Evolutionary conservation across 2,888 invertebrate species (phyloP), one percentile per base, ranked within the genome.

Genomic region (Chloroclystis v-ata): DNA sequence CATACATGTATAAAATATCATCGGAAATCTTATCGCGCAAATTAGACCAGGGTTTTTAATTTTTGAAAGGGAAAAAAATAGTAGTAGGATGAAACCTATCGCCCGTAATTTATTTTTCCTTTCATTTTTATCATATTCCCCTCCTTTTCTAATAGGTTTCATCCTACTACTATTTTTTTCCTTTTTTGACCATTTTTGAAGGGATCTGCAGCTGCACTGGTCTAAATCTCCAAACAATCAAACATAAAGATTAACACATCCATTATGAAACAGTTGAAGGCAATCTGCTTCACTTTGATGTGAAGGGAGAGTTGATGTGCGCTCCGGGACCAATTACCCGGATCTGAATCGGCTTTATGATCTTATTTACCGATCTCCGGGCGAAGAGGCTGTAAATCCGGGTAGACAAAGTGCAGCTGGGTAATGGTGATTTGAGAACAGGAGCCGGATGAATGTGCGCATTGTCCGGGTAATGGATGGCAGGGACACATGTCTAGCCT

Each of bases 361-460:
- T 41, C 47, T 60, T 61, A 63, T 63, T 61, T 64, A 61, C 57
- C 52, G 49, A 59, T 63, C 63, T 58, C 51, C 52, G 49, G 57
- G 54, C 49, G 51, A 44, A 44, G 43, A 49, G 43, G 40, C 53
- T 49, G 49, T 63, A 61, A 60, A 63, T 58, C 49, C 41, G n/a
- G 40, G 43, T 43, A 61, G 46, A 56, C 52, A 57, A 57, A 59
- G 54, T 10, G 20, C 5, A 28, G 28, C 32, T 11, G 40, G 10
- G 54, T 59, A 63, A 63, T 57, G 42, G 41, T 9, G 10, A 29
- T 12, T 24, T 37, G 20, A 29, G 28, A 43, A 33, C 32, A 13
- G 10, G 11, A 26, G 14, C 25, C 14, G 6, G 3, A 20, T 33
- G 4, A 10, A 24, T 35, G 20, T 28, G 29, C 39, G 28, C 28